Percentiles rank a stretch among this genome's conserved stretches.
Conservation (phyloP, 2,797 vertebrate genomes). For the Trachops cirrhosus region DNA sequence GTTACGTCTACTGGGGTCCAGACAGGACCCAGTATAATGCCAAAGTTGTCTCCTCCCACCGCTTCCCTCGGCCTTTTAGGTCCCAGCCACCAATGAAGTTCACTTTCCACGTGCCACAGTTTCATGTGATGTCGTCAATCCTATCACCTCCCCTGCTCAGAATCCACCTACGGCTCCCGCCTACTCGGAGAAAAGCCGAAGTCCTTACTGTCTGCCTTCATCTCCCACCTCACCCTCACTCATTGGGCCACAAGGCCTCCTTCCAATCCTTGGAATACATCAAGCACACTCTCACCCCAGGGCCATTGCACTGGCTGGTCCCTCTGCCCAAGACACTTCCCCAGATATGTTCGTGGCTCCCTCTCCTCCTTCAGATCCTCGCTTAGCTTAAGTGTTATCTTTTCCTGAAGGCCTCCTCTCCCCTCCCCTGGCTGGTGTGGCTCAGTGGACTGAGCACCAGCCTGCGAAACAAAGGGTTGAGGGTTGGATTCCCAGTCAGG, state of each 20-base stretch:
- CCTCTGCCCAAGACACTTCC: neutral
- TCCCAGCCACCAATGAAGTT: neutral
- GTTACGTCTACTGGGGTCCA: neutral
- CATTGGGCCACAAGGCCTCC: neutral
- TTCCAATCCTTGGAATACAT: neutral
- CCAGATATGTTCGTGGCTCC: neutral
- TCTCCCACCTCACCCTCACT: neutral
- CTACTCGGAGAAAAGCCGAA: neutral
- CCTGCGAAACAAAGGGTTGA: too few relatives aligned
- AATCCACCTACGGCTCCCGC: neutral
- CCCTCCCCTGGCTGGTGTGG: too few relatives aligned
- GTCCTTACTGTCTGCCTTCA: neutral
- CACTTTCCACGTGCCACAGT: too few relatives aligned
- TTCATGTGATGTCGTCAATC: accelerated
- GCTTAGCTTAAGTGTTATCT: neutral
- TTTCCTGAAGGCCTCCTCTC: neutral
- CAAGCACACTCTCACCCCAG: neutral
- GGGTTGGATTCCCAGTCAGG: too few relatives aligned
- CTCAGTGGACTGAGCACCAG: too few relatives aligned
- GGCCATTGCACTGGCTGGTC: neutral
- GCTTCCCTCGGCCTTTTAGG: neutral
- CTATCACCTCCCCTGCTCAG: accelerated
- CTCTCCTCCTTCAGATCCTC: neutral
- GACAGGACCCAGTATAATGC: neutral
- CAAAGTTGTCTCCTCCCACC: neutral